Base-by-base conservation (phyloP, 1,140 invertebrate species). In the Periplaneta americana region DNA sequence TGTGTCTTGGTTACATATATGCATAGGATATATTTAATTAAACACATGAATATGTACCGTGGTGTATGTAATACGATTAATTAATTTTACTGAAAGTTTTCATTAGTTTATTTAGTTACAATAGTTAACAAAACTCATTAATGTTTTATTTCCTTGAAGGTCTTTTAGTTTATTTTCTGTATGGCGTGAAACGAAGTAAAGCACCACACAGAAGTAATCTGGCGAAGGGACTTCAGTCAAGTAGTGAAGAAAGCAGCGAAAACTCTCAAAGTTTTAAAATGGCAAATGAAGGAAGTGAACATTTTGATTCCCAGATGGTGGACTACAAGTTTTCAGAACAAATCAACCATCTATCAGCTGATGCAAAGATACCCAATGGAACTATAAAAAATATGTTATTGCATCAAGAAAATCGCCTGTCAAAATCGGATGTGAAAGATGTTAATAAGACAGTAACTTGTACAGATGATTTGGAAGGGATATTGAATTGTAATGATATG, bases 111-210 rank as follows among this genome's bases (percentile, higher is more conserved):
- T n/a, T n/a, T n/a, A n/a, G n/a, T n/a, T n/a, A n/a, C n/a, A n/a
- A n/a, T 66, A 66, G 22, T 66, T 66, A n/a, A 66, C n/a, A n/a
- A 48, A 66, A 66, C 22, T 66, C 4, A 28, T 11, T 48, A 0
- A n/a, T 66, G 22, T 66, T 66, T 28, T n/a, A 28, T 66, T 66
- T 66, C 31, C 82, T 87, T 87, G 22, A 84, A 91, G 90, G 91
- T 84, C 86, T 93, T 48, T 76, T 90, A 4, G 92, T 92, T 80
- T 92, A 92, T 85, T 86, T 91, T 17, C 86, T 88, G 4, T 93
- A 92, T 85, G 90, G 91, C 76, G 87, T 90, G 28, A 91, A 91
- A 87, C 88, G 92, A 85, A 92, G 91, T 81, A 87, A 86, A 18
- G 90, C 90, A 83, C 85, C 89, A 22, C 85, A 88, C 5, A 85